Evolutionary conservation across 1,140 invertebrate genomes (phyloP), one percentile per base, ranked within the genome.

Genomic region (Brachionus plicatilis): DNA sequence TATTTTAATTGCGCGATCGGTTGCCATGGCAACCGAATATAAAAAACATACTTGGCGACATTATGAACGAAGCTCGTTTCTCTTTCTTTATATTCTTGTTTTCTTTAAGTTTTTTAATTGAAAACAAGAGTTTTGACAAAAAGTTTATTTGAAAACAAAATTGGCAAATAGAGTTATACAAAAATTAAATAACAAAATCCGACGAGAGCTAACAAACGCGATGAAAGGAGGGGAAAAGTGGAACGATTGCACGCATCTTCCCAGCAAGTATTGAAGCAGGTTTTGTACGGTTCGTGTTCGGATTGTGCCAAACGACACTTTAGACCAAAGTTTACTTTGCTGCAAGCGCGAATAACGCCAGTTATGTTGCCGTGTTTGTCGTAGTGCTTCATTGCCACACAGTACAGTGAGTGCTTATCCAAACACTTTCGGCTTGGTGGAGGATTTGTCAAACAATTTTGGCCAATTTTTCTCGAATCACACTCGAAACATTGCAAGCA

Each of bases 381-480:
- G 29, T 27, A 76, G n/a, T 76, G 72, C 47, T 50, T 76, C 27
- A 29, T 76, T 47, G 27, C n/a, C 11, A 50, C 72, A 33, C 72
- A 76, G 47, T 76, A 76, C 1, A 76, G 24, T 20, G 72, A 24
- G 17, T 29, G 33, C 11, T 75, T 76, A 50, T 37, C 27, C 17
- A 50, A 11, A 24, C 72, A 76, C 27, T 76, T 76, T 76, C 50
- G 27, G 43, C 43, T 76, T 24, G 43, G 20, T 50, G 72, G 72
- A 20, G 53, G 47, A 76, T 76, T 29, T 14, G 41, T 37, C 20
- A 76, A 76, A 50, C 72, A 76, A 27, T 50, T 76, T 24, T 27
- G 11, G 17, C 72, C 72, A 14, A 76, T 76, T 76, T 76, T 76
- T 76, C 72, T 76, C 24, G 72, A 76, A 33, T 76, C 72, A 29